These are phyloP conservation scores for mouse (Mus musculus) DNA, from an alignment of 2,113 vertebrate species.

Conservation along the genomic window GRCm39 chr1:119534501-119535000, in stretches of 20 bases:
- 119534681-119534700: conserved; percentile 29
- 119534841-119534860: background rate
- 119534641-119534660: background rate
- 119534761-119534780: background rate
- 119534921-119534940: too few species aligned
- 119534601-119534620: background rate
- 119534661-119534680: conserved; percentile 41
- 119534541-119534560: too few species aligned
- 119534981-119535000: too few species aligned
- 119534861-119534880: too few species aligned
- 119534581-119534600: too few species aligned
- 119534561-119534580: too few species aligned
- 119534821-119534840: background rate
- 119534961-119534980: too few species aligned
- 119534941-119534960: too few species aligned
- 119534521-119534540: too few species aligned
- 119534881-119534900: too few species aligned
- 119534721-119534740: conserved; percentile 5
- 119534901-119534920: too few species aligned
- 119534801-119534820: background rate
- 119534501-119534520: too few species aligned
- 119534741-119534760: background rate
- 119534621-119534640: background rate
- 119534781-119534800: background rate
- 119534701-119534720: background rate